Percentiles rank a stretch among this genome's conserved stretches.
phyloP scores from a whole-genome alignment of 2,888 invertebrate species.

The Dastarcus helophoroides region DNA sequence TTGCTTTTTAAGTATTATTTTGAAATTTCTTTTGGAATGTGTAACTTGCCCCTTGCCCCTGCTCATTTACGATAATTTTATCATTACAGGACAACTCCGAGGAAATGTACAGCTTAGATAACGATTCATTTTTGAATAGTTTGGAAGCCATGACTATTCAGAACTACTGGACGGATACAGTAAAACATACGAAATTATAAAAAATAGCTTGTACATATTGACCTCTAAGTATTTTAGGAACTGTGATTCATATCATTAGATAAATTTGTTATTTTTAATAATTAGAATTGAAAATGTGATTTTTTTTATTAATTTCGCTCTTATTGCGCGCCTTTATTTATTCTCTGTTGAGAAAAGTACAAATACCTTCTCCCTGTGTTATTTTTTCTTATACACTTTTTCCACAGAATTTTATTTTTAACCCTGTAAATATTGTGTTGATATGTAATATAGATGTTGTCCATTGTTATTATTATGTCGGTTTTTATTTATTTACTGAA shows the following conservation, averaged over 20 bases:
- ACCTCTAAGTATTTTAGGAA: constrained; percentile 32
- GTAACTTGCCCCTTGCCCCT: too few relatives aligned
- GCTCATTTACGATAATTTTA: constrained; percentile 1
- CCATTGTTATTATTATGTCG: too few relatives aligned
- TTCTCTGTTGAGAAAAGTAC: too few relatives aligned
- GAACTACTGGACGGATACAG: constrained; percentile 87
- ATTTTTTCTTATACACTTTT: too few relatives aligned
- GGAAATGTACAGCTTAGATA: constrained; percentile 90
- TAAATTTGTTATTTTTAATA: constrained; percentile 7
- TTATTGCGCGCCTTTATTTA: constrained; percentile 11
- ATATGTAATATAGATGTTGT: too few relatives aligned
- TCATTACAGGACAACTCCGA: constrained; percentile 76
- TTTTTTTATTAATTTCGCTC: constrained; percentile 9
- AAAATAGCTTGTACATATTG: not conserved
- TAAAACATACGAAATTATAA: constrained; percentile 79
- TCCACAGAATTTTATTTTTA: too few relatives aligned
- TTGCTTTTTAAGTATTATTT: too few relatives aligned
- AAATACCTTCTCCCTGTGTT: too few relatives aligned
- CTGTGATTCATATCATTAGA: constrained; percentile 36
- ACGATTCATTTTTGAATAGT: constrained; percentile 87
- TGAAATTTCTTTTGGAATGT: constrained; percentile 5
- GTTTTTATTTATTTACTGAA: too few relatives aligned
- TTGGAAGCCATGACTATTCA: constrained; percentile 89
- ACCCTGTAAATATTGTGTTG: too few relatives aligned
- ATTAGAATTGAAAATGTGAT: constrained; percentile 12